Evolutionary conservation across 1,140 invertebrate genomes (phyloP).

Genomic region (Liolophura sinensis): DNA sequence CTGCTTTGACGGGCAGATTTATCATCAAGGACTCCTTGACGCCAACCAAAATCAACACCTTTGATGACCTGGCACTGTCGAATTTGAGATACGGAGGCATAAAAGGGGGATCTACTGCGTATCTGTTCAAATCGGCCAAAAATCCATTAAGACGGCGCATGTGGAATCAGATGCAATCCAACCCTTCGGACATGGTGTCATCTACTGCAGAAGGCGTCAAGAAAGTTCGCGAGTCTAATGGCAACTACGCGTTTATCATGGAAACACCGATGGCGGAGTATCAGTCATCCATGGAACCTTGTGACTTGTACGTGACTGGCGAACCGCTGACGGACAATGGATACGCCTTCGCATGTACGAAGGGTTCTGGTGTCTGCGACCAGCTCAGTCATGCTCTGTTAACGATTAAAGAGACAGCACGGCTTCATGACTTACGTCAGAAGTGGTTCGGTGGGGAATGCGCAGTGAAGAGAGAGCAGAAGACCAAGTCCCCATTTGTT

Average conservation of each 20-base stretch:
- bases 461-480: no score
- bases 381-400: conserved; percentile 17
- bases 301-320: conserved; percentile 28
- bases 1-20: conserved; percentile 12
- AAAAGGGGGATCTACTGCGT: conserved; percentile 2
- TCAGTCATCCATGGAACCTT: conserved; percentile 20
- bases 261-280: conserved; percentile 31
- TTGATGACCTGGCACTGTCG: conserved; percentile 15
- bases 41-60: conserved; percentile 11
- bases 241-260: conserved; percentile 25
- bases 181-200: conserved; percentile 6
- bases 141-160: conserved; percentile 12
- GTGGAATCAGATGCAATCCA: conserved; percentile 7
- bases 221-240: conserved; percentile 12
- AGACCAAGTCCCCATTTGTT: no score
- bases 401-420: conserved; percentile 13
- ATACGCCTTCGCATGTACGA: conserved; percentile 23
- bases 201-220: conserved; percentile 20
- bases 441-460: no score
- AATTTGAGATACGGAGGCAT: conserved; percentile 10
- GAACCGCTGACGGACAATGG: conserved; percentile 13
- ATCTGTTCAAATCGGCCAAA: conserved; percentile 18
- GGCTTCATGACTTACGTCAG: no score
- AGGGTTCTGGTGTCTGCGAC: conserved; percentile 13
- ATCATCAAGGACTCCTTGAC: conserved; percentile 10